phyloP scores from a whole-genome alignment of 2,113 vertebrate species.

The Rattus norvegicus region DNA sequence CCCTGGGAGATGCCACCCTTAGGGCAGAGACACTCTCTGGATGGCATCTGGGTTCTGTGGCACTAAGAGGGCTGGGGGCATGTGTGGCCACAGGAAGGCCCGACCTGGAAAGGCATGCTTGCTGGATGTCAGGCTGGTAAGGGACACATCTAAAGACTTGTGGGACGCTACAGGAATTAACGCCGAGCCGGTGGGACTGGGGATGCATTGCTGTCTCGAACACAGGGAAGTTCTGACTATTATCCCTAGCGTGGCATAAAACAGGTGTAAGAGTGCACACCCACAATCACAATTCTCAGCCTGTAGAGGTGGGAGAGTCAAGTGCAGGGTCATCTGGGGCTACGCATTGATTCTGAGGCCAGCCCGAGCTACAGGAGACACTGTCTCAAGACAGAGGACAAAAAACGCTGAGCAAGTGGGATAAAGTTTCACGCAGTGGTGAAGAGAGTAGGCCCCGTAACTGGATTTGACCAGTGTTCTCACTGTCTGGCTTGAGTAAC shows the following conservation, averaged over 20 bases:
- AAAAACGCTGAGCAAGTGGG: too few relatives aligned
- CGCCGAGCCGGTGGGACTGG: neutral
- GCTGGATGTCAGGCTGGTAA: too few relatives aligned
- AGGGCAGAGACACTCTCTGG: neutral
- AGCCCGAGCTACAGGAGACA: neutral
- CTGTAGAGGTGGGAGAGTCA: neutral
- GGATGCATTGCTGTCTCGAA: neutral
- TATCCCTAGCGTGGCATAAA: too few relatives aligned
- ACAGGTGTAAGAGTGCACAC: rapidly evolving
- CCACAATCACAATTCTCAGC: neutral
- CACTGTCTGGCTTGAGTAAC: neutral
- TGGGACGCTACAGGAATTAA: neutral
- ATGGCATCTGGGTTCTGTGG: neutral
- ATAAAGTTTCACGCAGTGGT: rapidly evolving
- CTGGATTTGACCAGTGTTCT: neutral
- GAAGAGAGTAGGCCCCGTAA: neutral
- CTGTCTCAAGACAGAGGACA: neutral
- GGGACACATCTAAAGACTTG: neutral
- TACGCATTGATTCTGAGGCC: neutral
- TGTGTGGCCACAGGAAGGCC: neutral
- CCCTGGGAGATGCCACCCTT: neutral
- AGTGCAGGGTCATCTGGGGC: neutral
- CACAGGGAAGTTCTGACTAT: too few relatives aligned
- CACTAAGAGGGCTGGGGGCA: neutral
- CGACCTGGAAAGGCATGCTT: neutral